phyloP scores from a whole-genome alignment of 2,888 invertebrate species.

The Calliopum simillimum region DNA sequence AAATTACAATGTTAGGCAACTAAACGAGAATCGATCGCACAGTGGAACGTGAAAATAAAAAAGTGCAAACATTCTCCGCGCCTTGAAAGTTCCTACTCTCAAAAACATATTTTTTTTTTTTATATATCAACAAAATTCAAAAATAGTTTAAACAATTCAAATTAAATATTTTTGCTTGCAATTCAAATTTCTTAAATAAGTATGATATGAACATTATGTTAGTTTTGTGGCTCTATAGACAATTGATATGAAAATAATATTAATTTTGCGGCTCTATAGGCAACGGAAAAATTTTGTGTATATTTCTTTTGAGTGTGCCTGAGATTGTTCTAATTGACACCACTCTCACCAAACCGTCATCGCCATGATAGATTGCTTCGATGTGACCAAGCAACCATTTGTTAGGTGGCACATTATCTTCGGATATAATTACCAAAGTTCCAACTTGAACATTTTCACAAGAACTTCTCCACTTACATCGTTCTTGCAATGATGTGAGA shows the following conservation, averaged over 20 bases:
- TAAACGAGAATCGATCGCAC: too few species aligned
- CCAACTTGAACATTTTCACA: not conserved
- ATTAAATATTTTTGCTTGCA: not conserved
- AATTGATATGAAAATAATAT: too few species aligned
- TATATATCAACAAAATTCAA: too few species aligned
- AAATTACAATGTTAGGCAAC: too few species aligned
- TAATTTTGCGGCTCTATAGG: not conserved
- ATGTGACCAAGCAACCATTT: conserved; percentile 13
- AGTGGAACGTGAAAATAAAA: too few species aligned
- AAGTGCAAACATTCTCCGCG: too few species aligned
- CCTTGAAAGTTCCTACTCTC: too few species aligned
- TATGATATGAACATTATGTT: too few species aligned
- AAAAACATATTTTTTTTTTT: too few species aligned
- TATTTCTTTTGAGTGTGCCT: not conserved
- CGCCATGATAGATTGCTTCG: not conserved
- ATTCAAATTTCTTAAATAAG: not conserved
- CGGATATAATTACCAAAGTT: conserved; percentile 12
- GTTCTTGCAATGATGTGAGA: not conserved
- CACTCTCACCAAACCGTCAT: conserved; percentile 1
- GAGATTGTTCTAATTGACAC: not conserved
- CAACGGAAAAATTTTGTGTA: not conserved
- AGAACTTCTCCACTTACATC: conserved; percentile 5
- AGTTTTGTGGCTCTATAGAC: too few species aligned
- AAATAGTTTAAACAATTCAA: not conserved
- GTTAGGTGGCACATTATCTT: conserved; percentile 1